Base-by-base conservation (phyloP, 2,113 vertebrate genomes). In the Plestiodon gilberti region DNA sequence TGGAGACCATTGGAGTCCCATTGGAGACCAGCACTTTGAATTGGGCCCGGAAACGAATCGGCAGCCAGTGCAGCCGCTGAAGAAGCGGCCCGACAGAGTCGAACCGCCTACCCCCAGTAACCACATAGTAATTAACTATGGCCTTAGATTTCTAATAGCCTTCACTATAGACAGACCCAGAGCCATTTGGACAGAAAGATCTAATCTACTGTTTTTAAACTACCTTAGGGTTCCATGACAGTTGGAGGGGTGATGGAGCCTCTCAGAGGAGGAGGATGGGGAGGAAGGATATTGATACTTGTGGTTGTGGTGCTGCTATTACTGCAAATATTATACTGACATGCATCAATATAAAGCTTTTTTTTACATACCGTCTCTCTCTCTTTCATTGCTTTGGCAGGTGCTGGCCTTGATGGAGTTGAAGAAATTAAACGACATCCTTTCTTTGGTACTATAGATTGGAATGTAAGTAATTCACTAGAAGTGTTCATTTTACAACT, bases 351-450 rank as follows among this genome's bases (percentile, higher is more conserved):
- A n/a, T 23, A 74, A 7, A 38, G 55, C 14, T n/a, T 71, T 82
- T 1, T 40, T 81, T 87, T 78, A 92, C 11, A 70, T 14, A 20
- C 3, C 81, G 35, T 18, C 0, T 65, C 61, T 87, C 79, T 73
- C 38, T 77, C 57, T 80, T 15, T 61, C 62, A 7, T 91, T 89
- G n/a, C 91, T 59, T 88, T 80, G 15, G 48, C 96, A 99, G 98
- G 98, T 87, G 98, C 98, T 38, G 98, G 98, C 77, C 96, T 97
- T 0, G 98, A 99, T 4, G 98, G 98, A 79, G 97, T 99, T 57
- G 98, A 99, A 94, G 98, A 99, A 94, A 98, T 99, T 88, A 99
- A 99, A 89, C 97, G 98, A 4, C 98, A 99, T 65, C 96, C 96
- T 62, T 99, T 99, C 95, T 99, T 99, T 91, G 95, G 95, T 76